Evolutionary conservation across 2,888 invertebrate species (phyloP).

Genomic region (Mythimna pallens): DNA sequence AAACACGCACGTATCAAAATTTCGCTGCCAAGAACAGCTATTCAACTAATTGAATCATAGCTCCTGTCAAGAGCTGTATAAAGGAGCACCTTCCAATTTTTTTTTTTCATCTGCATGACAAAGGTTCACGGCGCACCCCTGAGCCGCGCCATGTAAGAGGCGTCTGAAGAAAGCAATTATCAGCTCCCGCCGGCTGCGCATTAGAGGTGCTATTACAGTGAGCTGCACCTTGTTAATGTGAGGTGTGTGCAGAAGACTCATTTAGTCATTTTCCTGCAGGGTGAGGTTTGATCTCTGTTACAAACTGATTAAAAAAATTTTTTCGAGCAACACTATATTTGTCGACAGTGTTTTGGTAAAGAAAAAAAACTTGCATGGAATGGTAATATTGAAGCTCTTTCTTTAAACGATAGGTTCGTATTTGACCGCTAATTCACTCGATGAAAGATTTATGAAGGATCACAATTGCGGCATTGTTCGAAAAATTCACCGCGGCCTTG

Average conservation of each 20-base stretch:
- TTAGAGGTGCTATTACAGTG: slow-evolving; percentile 61
- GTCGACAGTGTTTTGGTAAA: not conserved
- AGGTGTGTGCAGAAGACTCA: slow-evolving; percentile 26
- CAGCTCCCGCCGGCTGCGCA: slow-evolving; percentile 63
- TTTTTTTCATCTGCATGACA: slow-evolving; percentile 69
- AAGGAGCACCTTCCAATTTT: slow-evolving; percentile 41
- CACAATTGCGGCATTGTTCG: too few relatives aligned
- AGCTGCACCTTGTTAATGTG: slow-evolving; percentile 30
- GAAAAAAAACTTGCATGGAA: not conserved
- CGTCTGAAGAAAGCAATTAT: slow-evolving; percentile 80
- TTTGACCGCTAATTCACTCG: too few relatives aligned
- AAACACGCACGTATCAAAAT: not conserved
- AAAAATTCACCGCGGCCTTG: too few relatives aligned
- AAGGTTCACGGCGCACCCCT: slow-evolving; percentile 69
- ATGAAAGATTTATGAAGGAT: too few relatives aligned
- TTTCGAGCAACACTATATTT: not conserved
- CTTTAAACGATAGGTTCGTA: too few relatives aligned
- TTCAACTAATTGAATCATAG: slow-evolving; percentile 26
- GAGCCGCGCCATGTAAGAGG: slow-evolving; percentile 61
- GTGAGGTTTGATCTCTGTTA: too few relatives aligned
- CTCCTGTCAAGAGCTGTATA: slow-evolving; percentile 23
- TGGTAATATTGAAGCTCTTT: too few relatives aligned
- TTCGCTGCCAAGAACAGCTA: slow-evolving; percentile 7
- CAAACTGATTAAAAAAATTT: too few relatives aligned
- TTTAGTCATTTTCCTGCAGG: not conserved